phyloP scores from a whole-genome alignment of 30 jellyfish, hydroid and myxozoan genomes.

The Aurelia sp. region DNA sequence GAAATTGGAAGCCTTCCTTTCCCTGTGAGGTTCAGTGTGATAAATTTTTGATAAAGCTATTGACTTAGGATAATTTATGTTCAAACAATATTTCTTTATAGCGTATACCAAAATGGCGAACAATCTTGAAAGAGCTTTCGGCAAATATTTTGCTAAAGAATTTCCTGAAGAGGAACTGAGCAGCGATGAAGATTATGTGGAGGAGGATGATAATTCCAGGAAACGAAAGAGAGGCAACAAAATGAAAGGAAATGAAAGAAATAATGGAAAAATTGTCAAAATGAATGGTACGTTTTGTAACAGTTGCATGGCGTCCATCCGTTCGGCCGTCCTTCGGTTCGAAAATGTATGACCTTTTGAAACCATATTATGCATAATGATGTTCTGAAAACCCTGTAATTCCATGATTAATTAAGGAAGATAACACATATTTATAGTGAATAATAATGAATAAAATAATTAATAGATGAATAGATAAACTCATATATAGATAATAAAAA shows the following conservation, averaged over 20 bases:
- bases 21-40: too few relatives aligned
- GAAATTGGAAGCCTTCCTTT: too few relatives aligned
- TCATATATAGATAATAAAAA: too few relatives aligned
- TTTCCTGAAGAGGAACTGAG: constrained; percentile 79
- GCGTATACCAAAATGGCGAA: constrained; percentile 94
- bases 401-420: not conserved
- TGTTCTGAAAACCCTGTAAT: not conserved
- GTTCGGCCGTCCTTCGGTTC: too few relatives aligned
- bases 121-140: constrained; percentile 75
- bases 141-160: constrained; percentile 73
- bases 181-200: constrained; percentile 87
- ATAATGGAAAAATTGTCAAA: constrained; percentile 3
- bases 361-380: not conserved
- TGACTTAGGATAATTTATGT: too few relatives aligned
- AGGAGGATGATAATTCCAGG: constrained; percentile 66
- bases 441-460: too few relatives aligned
- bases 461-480: too few relatives aligned
- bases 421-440: too few relatives aligned
- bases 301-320: not conserved
- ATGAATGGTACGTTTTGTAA: constrained; percentile 12
- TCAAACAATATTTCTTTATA: not conserved
- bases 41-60: too few relatives aligned
- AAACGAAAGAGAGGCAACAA: constrained; percentile 47
- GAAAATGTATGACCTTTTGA: too few relatives aligned
- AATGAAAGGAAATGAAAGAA: constrained; percentile 7